phyloP scores from a whole-genome alignment of 2,113 vertebrate species.

The Colius striatus region DNA sequence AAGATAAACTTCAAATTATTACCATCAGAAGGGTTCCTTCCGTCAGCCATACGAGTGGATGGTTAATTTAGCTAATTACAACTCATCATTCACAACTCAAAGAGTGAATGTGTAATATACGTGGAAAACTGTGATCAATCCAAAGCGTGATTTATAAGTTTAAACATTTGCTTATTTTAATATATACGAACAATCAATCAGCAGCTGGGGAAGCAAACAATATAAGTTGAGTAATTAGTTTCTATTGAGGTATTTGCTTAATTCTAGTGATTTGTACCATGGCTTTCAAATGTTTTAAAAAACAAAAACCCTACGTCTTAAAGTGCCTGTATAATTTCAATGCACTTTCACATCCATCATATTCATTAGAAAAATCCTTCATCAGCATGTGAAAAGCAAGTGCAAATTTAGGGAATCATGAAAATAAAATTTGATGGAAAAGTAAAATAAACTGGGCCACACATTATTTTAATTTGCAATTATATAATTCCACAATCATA shows the following conservation, averaged over 20 bases:
- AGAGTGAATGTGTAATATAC: not conserved
- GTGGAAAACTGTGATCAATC: not conserved
- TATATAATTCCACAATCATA: not conserved
- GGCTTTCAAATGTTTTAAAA: not conserved
- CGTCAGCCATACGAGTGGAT: not conserved
- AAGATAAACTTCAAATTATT: not conserved
- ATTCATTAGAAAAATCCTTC: not conserved
- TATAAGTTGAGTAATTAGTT: not conserved
- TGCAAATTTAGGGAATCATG: not conserved
- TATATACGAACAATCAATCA: not conserved
- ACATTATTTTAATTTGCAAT: not conserved
- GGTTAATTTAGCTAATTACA: not conserved
- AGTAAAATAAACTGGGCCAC: not conserved
- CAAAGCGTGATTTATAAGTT: not conserved
- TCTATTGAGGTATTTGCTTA: not conserved
- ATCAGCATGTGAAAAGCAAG: not conserved
- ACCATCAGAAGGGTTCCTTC: not conserved
- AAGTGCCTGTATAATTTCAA: not conserved
- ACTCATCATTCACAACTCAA: not conserved
- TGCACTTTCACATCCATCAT: not conserved
- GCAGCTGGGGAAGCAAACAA: not conserved
- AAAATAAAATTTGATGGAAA: not conserved
- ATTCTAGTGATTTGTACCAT: not conserved
- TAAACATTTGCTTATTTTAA: conserved; percentile 10
- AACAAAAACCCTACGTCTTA: not conserved